A percentile compares a stretch with the other conserved stretches of the same genome.
phyloP scores from a whole-genome alignment of 2,888 invertebrate genomes.

The Andricus quercusramuli region DNA sequence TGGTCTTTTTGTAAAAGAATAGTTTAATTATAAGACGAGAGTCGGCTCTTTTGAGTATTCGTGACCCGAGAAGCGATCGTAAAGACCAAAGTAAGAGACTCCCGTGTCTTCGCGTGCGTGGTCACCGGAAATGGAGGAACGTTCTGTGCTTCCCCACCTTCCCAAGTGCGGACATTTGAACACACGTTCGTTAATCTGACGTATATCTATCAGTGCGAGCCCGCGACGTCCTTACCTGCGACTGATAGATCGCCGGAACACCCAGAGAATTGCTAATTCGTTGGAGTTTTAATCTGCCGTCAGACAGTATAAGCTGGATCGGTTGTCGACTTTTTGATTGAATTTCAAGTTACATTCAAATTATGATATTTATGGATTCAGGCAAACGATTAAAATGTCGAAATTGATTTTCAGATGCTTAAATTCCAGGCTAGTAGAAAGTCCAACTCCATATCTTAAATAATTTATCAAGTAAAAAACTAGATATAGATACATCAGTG shows the following conservation, averaged over 20 bases:
- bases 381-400: not conserved
- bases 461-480: too few species aligned
- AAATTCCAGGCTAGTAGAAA: not conserved
- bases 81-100: conserved; percentile 35
- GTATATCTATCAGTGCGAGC: conserved; percentile 39
- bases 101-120: conserved; percentile 39
- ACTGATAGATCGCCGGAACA: conserved; percentile 36
- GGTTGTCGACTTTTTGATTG: not conserved
- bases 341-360: not conserved
- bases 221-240: conserved; percentile 36
- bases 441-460: not conserved
- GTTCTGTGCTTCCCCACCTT: conserved; percentile 37
- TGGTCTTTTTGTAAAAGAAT: conserved; percentile 30
- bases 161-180: conserved; percentile 30
- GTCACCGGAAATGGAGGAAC: conserved; percentile 49
- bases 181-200: conserved; percentile 37
- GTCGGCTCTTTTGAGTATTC: conserved; percentile 38
- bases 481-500: not conserved
- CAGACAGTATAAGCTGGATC: conserved; percentile 14
- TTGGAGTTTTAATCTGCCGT: conserved; percentile 23
- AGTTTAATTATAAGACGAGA: conserved; percentile 31
- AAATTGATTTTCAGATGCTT: not conserved
- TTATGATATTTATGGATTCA: not conserved
- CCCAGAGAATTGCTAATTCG: conserved; percentile 30
- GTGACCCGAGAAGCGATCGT: conserved; percentile 28